These are phyloP conservation scores for Graphium colonna DNA, from an alignment of 2,888 invertebrate species.

Conservation along the genomic window DNA sequence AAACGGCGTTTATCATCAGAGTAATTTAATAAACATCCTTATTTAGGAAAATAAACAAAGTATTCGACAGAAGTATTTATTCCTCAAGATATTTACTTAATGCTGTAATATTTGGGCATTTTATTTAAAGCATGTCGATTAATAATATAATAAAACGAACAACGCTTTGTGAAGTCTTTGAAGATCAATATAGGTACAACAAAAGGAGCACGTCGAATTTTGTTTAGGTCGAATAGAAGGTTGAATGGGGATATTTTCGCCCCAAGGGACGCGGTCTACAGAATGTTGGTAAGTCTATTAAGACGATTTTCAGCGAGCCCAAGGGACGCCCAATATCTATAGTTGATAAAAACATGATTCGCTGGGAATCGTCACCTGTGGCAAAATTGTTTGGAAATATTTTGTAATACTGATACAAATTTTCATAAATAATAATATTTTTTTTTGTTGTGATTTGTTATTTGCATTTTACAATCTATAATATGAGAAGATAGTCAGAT, in stretches of 20 bases:
- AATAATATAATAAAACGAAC: neutral
- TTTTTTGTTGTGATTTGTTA: too few relatives aligned
- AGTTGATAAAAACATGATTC: slow-evolving; percentile 63
- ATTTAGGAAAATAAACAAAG: too few relatives aligned
- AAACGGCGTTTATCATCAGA: neutral
- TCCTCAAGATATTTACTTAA: too few relatives aligned
- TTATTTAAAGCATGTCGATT: too few relatives aligned
- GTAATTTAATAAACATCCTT: too few relatives aligned
- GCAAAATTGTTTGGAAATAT: slow-evolving; percentile 13
- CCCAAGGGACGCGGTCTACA: slow-evolving; percentile 60
- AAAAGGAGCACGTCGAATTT: slow-evolving; percentile 66
- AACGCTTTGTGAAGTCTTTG: slow-evolving; percentile 12
- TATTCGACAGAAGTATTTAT: too few relatives aligned
- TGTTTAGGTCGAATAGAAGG: slow-evolving; percentile 44
- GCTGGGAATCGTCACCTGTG: slow-evolving; percentile 65
- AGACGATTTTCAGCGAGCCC: slow-evolving; percentile 63
- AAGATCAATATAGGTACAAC: slow-evolving; percentile 48
- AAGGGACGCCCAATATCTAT: slow-evolving; percentile 47
- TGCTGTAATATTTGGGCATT: too few relatives aligned
- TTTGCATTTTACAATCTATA: too few relatives aligned
- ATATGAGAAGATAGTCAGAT: too few relatives aligned
- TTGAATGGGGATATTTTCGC: slow-evolving; percentile 53
- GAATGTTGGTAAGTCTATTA: slow-evolving; percentile 74
- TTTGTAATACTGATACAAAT: slow-evolving; percentile 20
- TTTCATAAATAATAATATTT: slow-evolving; percentile 29